Percentiles rank a stretch among this genome's conserved stretches.
Evolutionary conservation across 1,140 invertebrate species (phyloP).

Genomic region (Drosophila trapezifrons): DNA sequence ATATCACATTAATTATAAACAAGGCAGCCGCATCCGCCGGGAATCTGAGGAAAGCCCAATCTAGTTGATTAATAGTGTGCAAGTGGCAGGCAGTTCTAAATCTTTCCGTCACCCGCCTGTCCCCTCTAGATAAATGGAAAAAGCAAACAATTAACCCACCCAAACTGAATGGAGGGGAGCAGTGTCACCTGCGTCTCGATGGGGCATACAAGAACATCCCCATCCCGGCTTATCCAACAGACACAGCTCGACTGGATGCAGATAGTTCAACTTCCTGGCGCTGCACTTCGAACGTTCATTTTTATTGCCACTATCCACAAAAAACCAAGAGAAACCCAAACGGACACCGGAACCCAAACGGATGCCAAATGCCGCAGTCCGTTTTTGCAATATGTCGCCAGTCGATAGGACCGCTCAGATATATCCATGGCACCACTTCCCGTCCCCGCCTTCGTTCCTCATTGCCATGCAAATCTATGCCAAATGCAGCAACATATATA

Average conservation of each 20-base stretch:
- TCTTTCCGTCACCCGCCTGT: constrained; percentile 55
- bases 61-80: constrained; percentile 80
- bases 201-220: constrained; percentile 2
- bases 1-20: constrained; percentile 79
- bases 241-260: constrained; percentile 51
- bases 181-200: constrained; percentile 56
- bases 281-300: constrained; percentile 55
- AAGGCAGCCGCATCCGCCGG: constrained; percentile 39
- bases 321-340: constrained; percentile 24
- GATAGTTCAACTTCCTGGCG: constrained; percentile 63
- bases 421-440: background rate
- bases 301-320: constrained; percentile 68
- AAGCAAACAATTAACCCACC: constrained; percentile 75
- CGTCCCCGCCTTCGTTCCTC: constrained; percentile 6
- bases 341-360: constrained; percentile 48
- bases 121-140: constrained; percentile 66
- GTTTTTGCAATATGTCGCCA: constrained; percentile 73
- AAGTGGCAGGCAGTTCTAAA: constrained; percentile 59
- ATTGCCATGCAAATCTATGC: constrained; percentile 81
- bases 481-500: constrained; percentile 76
- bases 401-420: constrained; percentile 55
- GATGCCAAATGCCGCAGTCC: constrained; percentile 59
- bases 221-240: constrained; percentile 52
- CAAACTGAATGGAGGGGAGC: constrained; percentile 29
- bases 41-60: constrained; percentile 47